These are phyloP conservation scores for Alethe diademata DNA, from an alignment of 2,113 vertebrate species.

Conservation along the genomic window DNA sequence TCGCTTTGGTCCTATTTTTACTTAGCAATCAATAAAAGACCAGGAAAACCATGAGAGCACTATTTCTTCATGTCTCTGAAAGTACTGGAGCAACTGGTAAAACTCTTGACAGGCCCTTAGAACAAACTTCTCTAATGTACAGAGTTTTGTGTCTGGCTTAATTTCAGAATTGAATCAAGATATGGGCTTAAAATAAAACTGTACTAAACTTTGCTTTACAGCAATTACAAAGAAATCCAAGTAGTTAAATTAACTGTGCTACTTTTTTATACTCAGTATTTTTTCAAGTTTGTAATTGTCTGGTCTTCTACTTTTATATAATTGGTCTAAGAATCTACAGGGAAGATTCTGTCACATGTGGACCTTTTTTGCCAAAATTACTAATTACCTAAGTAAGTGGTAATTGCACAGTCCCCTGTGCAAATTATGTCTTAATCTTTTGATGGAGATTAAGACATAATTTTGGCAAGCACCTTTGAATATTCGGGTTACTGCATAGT, in stretches of 20 bases:
- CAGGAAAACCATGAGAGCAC: rapidly evolving
- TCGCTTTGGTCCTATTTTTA: background rate
- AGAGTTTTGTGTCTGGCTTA: background rate
- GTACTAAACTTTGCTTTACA: background rate
- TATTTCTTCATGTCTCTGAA: background rate
- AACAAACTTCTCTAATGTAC: background rate
- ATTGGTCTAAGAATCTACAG: background rate
- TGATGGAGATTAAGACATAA: background rate
- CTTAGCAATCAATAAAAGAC: background rate
- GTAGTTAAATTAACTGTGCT: background rate
- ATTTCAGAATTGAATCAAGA: background rate
- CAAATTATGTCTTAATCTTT: background rate
- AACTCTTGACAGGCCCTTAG: background rate
- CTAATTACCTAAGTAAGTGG: background rate
- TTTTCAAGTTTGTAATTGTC: background rate
- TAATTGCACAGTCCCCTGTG: background rate
- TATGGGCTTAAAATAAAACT: background rate
- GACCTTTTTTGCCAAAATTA: background rate
- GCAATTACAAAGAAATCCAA: background rate
- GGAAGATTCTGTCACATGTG: background rate
- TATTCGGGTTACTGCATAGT: background rate
- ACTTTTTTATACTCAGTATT: background rate
- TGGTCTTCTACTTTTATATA: background rate
- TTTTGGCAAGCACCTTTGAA: background rate
- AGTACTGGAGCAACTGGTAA: background rate